phyloP scores from a whole-genome alignment of 2,797 vertebrate genomes.

The Loris lydekkerianus region DNA sequence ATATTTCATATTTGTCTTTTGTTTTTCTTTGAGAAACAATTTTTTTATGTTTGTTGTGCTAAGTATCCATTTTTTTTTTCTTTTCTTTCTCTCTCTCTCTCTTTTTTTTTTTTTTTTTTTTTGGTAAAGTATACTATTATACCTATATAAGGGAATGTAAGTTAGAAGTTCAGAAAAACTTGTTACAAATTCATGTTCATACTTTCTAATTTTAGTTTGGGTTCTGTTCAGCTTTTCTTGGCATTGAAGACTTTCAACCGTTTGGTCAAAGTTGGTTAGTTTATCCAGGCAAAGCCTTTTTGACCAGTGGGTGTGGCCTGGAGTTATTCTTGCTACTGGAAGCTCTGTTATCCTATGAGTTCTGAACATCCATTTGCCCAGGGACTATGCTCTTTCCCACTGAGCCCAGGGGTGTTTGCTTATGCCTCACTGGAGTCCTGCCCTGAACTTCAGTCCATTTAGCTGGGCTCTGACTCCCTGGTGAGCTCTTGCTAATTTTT shows the following conservation, averaged over 20 bases:
- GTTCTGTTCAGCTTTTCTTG: background rate
- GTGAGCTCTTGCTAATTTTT: background rate
- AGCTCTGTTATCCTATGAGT: background rate
- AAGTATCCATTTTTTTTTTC: background rate
- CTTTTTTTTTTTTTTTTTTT: background rate
- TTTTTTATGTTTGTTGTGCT: background rate
- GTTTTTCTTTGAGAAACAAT: background rate
- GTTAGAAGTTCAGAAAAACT: background rate
- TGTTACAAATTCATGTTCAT: background rate
- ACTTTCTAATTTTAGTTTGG: background rate
- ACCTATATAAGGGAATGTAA: background rate
- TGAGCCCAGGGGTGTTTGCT: background rate
- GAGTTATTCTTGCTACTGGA: background rate
- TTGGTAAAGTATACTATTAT: background rate
- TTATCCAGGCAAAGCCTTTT: slow-evolving; percentile 5
- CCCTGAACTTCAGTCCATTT: background rate
- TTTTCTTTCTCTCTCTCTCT: background rate
- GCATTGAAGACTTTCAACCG: background rate
- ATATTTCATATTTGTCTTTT: background rate
- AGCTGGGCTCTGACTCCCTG: background rate
- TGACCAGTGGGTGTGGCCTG: background rate
- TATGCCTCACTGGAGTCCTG: background rate
- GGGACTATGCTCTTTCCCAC: background rate
- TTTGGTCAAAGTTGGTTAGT: background rate
- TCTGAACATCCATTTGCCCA: background rate